Evolutionary conservation across 2,113 vertebrate species (phyloP).

Genomic region (Steatornis caripensis): DNA sequence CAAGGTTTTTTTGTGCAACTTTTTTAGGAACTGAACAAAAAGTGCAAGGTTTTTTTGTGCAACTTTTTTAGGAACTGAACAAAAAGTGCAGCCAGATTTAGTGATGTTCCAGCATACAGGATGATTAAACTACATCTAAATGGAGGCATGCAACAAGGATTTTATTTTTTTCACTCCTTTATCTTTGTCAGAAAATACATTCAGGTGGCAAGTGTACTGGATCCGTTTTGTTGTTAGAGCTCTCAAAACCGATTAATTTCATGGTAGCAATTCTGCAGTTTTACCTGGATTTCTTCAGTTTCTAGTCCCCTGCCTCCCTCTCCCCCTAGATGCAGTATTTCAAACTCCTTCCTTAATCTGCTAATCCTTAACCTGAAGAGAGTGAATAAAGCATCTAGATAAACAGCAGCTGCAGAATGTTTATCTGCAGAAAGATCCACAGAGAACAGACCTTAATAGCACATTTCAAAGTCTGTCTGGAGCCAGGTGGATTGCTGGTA

Average conservation of each 20-base stretch:
- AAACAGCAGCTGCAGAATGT: not conserved
- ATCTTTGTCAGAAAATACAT: not conserved
- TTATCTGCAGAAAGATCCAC: not conserved
- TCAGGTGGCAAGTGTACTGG: not conserved
- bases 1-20: too few species aligned
- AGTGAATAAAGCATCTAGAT: not conserved
- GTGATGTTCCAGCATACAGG: not conserved
- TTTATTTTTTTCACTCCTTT: not conserved
- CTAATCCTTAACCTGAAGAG: not conserved
- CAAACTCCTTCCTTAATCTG: not conserved
- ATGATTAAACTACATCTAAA: not conserved
- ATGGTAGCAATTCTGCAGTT: not conserved
- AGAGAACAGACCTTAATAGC: not conserved
- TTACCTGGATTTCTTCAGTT: not conserved
- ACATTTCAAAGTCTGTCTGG: not conserved
- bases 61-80: not conserved
- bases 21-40: not conserved
- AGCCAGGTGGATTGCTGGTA: not conserved
- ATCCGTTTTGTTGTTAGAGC: not conserved
- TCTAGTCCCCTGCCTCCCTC: not conserved
- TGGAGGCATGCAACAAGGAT: not conserved
- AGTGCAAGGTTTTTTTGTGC: too few species aligned
- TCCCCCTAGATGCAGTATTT: not conserved
- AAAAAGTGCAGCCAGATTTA: not conserved
- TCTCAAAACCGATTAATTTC: constrained; percentile 3